Evolutionary conservation across 2,113 vertebrate species (phyloP), one percentile per base, ranked within the genome.

Genomic region (Poecilia latipinna): DNA sequence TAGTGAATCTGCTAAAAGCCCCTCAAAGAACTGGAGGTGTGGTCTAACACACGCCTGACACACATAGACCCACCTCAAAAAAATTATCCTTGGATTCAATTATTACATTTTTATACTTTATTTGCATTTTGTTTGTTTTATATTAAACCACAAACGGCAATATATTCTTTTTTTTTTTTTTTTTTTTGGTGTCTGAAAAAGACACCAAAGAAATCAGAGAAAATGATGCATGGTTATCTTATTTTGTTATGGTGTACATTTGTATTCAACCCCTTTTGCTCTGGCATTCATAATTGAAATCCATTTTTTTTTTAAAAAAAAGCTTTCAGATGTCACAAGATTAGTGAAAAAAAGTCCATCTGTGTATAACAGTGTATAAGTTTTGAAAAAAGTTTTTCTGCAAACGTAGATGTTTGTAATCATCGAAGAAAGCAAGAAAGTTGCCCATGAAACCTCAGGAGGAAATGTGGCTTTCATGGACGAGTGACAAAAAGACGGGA

Each of bases 11-110:
- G 4, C 48, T 37, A 33, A 44, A 44, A 74, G 35, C 32, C 24
- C 35, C 44, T 63, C n/a, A 72, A n/a, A 69, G 29, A 68, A 10
- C 31, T 80, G 80, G 86, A 70, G 92, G 92, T n/a, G 89, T 88
- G 90, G 88, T 82, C 75, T 77, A 62, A 74, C 19, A 7, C 11
- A 3, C 37, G 61, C 67, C 54, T 66, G 62, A 13, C 28, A 12
- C 1, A 60, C 33, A n/a, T 24, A 65, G 8, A 29, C 26, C 17
- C 28, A 57, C 7, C 7, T 57, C 5, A 57, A 57, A 48, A 54
- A 54, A 19, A 57, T 2, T 2, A n/a, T 24, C 17, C 51, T 57
- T n/a, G 19, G 22, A 7, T n/a, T 57, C 24, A n/a, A n/a, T 57
- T 10, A 57, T 57, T 57, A 57, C 13, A 48, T 48, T 48, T 48